Evolutionary conservation across 2,797 vertebrate genomes (phyloP).

Genomic region (Spinus olivaceus): DNA sequence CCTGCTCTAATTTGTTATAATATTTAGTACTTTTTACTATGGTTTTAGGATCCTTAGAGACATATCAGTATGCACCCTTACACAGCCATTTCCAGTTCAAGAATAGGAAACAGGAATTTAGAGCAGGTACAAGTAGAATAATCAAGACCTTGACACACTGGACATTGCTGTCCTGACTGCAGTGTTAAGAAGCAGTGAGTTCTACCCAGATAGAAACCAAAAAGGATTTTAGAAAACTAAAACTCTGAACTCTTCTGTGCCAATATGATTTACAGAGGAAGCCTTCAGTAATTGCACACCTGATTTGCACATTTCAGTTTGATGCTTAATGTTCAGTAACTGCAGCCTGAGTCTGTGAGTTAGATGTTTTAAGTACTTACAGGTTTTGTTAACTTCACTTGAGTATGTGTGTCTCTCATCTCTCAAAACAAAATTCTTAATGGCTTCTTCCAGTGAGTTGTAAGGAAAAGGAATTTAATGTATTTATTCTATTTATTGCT

Average conservation of each 20-base stretch:
- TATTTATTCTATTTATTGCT: background rate
- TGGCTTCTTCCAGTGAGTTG: background rate
- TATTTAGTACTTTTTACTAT: background rate
- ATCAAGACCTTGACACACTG: background rate
- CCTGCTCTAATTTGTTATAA: background rate
- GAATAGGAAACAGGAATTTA: background rate
- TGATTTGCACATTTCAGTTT: background rate
- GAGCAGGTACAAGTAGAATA: background rate
- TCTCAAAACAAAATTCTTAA: background rate
- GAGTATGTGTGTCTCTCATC: background rate
- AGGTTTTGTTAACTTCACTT: background rate
- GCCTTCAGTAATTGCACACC: background rate
- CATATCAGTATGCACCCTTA: background rate
- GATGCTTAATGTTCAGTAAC: background rate
- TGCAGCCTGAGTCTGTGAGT: background rate
- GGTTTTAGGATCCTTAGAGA: background rate
- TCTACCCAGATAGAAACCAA: background rate
- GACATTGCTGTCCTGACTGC: background rate
- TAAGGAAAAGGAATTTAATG: background rate
- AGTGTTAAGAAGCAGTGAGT: background rate
- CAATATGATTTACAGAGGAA: background rate
- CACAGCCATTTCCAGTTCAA: background rate
- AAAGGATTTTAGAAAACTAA: background rate
- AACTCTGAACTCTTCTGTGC: background rate
- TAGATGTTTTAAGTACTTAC: background rate